Evolutionary conservation across 2,113 vertebrate species (phyloP), one percentile per base, ranked within the genome.

Genomic region (Cercocebus atys): DNA sequence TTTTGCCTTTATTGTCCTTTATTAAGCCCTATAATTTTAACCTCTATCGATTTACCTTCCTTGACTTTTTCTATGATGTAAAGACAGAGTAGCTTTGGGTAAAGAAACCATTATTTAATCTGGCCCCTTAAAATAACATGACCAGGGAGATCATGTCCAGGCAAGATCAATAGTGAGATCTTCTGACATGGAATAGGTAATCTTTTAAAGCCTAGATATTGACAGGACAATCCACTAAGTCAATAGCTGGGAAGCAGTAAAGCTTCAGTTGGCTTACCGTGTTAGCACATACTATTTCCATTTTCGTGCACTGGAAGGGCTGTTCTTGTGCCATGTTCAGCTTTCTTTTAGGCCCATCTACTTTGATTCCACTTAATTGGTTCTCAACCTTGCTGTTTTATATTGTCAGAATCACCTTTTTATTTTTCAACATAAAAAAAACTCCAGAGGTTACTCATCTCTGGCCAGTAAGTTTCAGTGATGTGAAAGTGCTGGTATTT

Each of bases 161-260:
- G 22, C 43, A 73, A 84, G 20, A 72, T 92, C 59, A 92, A 43
- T 59, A 52, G 7, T 59, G 25, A 16, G 10, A 81, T 70, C 75
- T 90, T 90, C 78, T 86, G 27, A 45, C 43, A 5, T 83, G 86
- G 12, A 27, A 13, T 47, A 68, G 78, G 45, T 88, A 89, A 91
- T 93, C 93, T 94, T 79, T 80, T 64, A 94, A 97, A 95, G 79
- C 55, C 50, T 80, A 59, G 55, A n/a, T 76, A 52, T 55, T 87
- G 78, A 95, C 50, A 52, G 20, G 50, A 18, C 30, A 38, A 43
- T 94, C 73, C 30, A 27, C n/a, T 79, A 79, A 81, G 70, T 92
- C 94, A 94, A 97, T 38, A 70, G 5, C 22, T 52, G 75, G 73
- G 55, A 91, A 86, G 83, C 25, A 52, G 59, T 45, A 38, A 83